These are phyloP conservation scores for Cynocephalus volans DNA, from an alignment of 2,113 vertebrate species.

Conservation along the genomic window DNA sequence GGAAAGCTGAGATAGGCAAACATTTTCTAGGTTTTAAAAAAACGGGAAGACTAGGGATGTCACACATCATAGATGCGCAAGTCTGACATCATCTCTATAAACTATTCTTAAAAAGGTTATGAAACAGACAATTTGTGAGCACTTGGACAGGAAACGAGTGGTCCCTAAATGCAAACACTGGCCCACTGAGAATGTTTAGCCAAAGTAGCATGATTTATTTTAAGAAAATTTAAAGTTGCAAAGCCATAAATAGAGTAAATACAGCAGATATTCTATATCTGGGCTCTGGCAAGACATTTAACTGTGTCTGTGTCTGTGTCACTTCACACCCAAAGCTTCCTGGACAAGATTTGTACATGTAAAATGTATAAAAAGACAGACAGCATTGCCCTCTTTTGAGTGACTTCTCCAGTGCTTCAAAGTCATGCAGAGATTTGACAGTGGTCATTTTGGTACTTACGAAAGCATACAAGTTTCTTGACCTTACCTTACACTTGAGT, in stretches of 20 bases:
- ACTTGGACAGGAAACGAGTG: not conserved
- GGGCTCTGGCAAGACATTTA: not conserved
- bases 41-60: not conserved
- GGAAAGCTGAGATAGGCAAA: not conserved
- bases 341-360: not conserved
- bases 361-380: not conserved
- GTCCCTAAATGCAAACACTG: not conserved
- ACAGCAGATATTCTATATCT: not conserved
- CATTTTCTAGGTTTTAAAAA: slow-evolving; percentile 52
- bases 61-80: not conserved
- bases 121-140: not conserved
- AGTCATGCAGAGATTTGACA: not conserved
- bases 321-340: not conserved
- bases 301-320: not conserved
- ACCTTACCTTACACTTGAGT: not conserved
- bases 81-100: not conserved
- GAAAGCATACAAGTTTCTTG: not conserved
- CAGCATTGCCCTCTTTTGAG: not conserved
- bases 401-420: not conserved
- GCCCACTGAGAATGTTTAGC: not conserved
- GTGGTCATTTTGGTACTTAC: not conserved
- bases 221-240: slow-evolving; percentile 32
- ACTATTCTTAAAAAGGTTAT: not conserved
- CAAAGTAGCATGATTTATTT: not conserved
- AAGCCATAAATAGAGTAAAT: not conserved